phyloP scores from a whole-genome alignment of 2,888 invertebrate genomes.

The Ecdyonurus torrentis region DNA sequence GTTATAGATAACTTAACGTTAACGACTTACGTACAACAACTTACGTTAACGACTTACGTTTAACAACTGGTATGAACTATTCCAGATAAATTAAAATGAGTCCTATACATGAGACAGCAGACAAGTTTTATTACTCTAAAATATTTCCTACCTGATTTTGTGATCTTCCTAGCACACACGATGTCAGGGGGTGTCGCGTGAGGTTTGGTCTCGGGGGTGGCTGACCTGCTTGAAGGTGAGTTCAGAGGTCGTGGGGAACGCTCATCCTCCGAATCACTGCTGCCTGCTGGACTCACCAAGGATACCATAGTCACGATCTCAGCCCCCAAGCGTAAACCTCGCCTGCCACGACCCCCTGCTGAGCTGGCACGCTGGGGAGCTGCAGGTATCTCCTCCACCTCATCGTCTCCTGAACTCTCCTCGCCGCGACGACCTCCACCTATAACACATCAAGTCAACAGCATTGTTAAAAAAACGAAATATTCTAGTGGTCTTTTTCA shows the following conservation, averaged over 20 bases:
- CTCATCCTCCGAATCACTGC: slow-evolving; percentile 25
- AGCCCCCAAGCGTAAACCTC: slow-evolving; percentile 17
- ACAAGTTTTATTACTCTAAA: too few relatives aligned
- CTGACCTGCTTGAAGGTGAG: slow-evolving; percentile 8
- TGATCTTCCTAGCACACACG: slow-evolving; percentile 2
- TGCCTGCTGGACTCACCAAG: slow-evolving; percentile 44
- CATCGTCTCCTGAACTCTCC: slow-evolving; percentile 15
- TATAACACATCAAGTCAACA: neutral
- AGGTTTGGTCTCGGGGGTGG: slow-evolving; percentile 6
- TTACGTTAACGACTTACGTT: too few relatives aligned
- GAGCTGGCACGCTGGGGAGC: neutral
- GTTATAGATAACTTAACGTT: too few relatives aligned
- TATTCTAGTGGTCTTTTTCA: too few relatives aligned
- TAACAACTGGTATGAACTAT: too few relatives aligned
- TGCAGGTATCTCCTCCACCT: slow-evolving; percentile 12
- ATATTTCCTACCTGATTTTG: neutral
- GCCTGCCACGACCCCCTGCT: neutral
- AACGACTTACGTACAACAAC: too few relatives aligned
- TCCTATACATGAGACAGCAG: too few relatives aligned
- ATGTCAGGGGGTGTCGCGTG: neutral
- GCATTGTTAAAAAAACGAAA: too few relatives aligned
- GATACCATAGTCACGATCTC: slow-evolving; percentile 49
- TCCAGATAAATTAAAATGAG: too few relatives aligned
- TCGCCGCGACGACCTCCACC: slow-evolving; percentile 10
- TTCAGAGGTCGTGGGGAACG: neutral